phyloP scores from a whole-genome alignment of 2,113 vertebrate species.

The Maccullochella peelii region DNA sequence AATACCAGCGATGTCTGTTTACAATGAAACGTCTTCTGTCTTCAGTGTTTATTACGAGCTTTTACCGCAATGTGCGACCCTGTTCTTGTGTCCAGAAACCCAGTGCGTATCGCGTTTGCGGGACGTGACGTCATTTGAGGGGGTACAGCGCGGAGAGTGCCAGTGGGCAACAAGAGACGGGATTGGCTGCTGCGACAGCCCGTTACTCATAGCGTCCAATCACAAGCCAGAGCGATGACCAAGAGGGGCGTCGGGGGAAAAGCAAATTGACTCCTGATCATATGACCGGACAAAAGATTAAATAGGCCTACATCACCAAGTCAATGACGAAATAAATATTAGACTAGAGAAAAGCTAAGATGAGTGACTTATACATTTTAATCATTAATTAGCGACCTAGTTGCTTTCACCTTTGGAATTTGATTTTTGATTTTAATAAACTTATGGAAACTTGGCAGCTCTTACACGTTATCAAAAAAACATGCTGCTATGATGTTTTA shows the following conservation, averaged over 20 bases:
- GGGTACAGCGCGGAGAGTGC: background rate
- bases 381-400: constrained; percentile 20
- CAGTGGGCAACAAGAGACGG: background rate
- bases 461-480: too few relatives aligned
- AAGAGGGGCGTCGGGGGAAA: background rate
- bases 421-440: background rate
- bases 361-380: constrained; percentile 15
- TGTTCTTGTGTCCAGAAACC: background rate
- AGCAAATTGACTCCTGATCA: constrained; percentile 46
- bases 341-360: background rate
- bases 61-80: constrained; percentile 47
- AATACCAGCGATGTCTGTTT: background rate
- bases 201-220: constrained; percentile 41
- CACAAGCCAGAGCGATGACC: background rate
- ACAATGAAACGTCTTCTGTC: background rate
- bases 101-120: constrained; percentile 38
- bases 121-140: constrained; percentile 64
- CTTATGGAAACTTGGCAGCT: background rate
- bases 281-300: constrained; percentile 50
- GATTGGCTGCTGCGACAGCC: constrained; percentile 50
- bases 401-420: background rate
- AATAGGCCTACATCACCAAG: background rate
- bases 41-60: constrained; percentile 6
- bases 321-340: background rate
- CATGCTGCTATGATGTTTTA: background rate